A percentile compares a stretch with the other conserved stretches of the same genome.
phyloP scores from a whole-genome alignment of 64 coral and sea anemone species.

The Orbicella faveolata region DNA sequence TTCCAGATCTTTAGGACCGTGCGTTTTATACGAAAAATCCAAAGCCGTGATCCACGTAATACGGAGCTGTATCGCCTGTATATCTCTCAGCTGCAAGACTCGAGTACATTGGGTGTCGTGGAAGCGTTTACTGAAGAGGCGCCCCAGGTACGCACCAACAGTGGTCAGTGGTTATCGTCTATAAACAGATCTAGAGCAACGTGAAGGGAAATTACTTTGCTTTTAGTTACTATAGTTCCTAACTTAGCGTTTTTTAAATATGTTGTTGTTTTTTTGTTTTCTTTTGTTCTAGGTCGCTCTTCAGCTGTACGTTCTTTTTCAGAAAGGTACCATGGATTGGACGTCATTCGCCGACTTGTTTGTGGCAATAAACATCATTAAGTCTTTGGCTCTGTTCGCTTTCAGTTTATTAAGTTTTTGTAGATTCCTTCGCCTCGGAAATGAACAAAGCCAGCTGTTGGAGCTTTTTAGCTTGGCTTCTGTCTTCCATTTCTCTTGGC shows the following conservation, averaged over 20 bases:
- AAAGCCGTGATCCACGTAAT: background rate
- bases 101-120: constrained; percentile 20
- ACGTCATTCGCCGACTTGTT: background rate
- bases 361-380: background rate
- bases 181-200: too few species aligned
- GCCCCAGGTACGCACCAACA: constrained; percentile 4
- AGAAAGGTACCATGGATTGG: constrained; percentile 15
- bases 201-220: too few species aligned
- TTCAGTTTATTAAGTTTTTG: background rate
- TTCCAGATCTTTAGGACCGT: constrained; percentile 26
- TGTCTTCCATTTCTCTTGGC: constrained; percentile 16
- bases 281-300: constrained; percentile 1
- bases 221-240: too few species aligned
- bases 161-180: too few species aligned
- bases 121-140: constrained; percentile 38
- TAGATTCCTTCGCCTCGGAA: background rate
- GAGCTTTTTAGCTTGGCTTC: constrained; percentile 1
- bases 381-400: constrained; percentile 25
- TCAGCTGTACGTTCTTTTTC: constrained; percentile 4
- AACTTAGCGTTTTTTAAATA: too few species aligned
- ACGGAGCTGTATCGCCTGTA: constrained; percentile 21
- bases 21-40: background rate
- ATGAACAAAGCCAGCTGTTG: background rate
- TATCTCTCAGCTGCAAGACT: background rate
- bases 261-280: too few species aligned